Conservation (phyloP, 2,888 invertebrate species). For the Melanchra persicariae region DNA sequence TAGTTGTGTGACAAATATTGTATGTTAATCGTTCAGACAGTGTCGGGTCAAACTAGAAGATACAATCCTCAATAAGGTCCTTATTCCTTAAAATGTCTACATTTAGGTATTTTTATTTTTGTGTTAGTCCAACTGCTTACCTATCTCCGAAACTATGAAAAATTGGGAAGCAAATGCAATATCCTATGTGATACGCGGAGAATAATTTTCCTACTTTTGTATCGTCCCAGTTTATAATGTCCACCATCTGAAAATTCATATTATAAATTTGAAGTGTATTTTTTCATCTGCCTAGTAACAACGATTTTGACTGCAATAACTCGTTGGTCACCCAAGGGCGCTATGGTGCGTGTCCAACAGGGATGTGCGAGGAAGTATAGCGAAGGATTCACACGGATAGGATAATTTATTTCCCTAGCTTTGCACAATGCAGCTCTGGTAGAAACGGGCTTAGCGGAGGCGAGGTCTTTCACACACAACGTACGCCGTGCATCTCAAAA, state of each 20-base stretch:
- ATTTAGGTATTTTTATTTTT: too few relatives aligned
- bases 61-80: too few relatives aligned
- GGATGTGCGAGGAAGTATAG: background rate
- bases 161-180: constrained; percentile 86
- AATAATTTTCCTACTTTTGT: constrained; percentile 81
- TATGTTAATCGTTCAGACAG: too few relatives aligned
- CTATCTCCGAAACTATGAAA: constrained; percentile 86
- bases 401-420: background rate
- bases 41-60: too few relatives aligned
- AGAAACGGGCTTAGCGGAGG: background rate
- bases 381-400: background rate
- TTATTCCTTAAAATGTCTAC: too few relatives aligned
- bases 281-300: background rate
- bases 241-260: constrained; percentile 75
- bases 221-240: constrained; percentile 83
- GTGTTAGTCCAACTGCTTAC: too few relatives aligned
- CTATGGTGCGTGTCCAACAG: background rate
- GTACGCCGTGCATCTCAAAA: too few relatives aligned
- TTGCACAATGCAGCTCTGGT: background rate
- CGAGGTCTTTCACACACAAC: background rate
- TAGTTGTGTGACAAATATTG: too few relatives aligned
- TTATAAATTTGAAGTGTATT: background rate
- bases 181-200: constrained; percentile 86
- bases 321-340: too few relatives aligned
- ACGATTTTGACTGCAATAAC: background rate